Base-by-base conservation (phyloP, 2,888 invertebrate species). In the Aelia acuminata region DNA sequence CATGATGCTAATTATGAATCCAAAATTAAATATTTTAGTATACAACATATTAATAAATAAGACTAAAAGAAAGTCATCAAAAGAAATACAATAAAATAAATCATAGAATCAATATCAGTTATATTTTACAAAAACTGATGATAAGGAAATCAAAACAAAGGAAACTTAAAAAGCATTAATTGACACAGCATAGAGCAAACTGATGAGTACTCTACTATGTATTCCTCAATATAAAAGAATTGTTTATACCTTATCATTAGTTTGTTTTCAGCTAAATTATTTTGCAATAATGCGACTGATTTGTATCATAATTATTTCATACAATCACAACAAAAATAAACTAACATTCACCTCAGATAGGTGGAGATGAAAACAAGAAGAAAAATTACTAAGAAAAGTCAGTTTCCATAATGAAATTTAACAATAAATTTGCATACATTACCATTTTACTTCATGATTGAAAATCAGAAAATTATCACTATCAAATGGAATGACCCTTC, bases 401-500 rank as follows among this genome's bases (percentile, higher is more conserved):
- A 31, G 7, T 35, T 35, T 35, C 18, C 35, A 70, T 8, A 2
- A 35, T 31, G 31, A 15, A 63, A 63, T 5, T 31, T 18, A 63
- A 63, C 63, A 63, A 31, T 63, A 63, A 63, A 63, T 63, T 63
- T 31, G 31, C 15, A 31, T 18, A 43, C 20, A 80, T 10, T 31
- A 80, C 80, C 20, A 80, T 80, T 47, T 22, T 18, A 43, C 80
- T 20, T 80, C 80, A 39, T 43, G 13, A 70, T 43, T 18, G 13
- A 80, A 43, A 18, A 43, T 43, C 22, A 43, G 43, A 8, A 80
- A 39, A 43, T 43, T 43, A 80, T 80, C 80, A 80, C 80, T 80
- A 43, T 80, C 39, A 80, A 80, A 80, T 80, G 80, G 80, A 80
- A 80, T 80, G 80, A 80, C 80, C 80, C 80, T 47, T 80, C 13